Percentiles rank a stretch among this genome's conserved stretches.
phyloP scores from a whole-genome alignment of 2,797 vertebrate genomes.

The Sebastes aleutianus region DNA sequence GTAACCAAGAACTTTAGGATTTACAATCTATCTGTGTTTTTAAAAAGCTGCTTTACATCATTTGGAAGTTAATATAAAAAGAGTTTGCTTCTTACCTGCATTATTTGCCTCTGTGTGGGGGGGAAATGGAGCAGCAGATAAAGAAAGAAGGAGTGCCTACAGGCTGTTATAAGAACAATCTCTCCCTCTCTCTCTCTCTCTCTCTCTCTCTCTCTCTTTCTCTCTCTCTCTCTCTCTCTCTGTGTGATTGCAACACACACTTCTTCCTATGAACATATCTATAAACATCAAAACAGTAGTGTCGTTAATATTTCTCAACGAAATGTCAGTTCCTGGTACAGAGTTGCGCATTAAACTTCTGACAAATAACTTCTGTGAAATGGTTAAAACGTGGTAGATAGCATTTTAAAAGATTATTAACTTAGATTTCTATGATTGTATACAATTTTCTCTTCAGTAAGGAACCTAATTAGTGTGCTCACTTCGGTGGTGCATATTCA shows the following conservation, averaged over 20 bases:
- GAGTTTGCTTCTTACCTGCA: slow-evolving; percentile 61
- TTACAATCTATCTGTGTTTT: neutral
- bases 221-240: slow-evolving; percentile 5
- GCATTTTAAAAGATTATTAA: neutral
- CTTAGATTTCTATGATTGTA: neutral
- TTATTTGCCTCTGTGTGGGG: slow-evolving; percentile 21
- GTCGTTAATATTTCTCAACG: neutral
- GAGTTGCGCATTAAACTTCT: too few species aligned
- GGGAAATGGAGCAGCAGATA: slow-evolving; percentile 33
- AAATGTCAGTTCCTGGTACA: neutral
- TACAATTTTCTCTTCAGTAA: neutral
- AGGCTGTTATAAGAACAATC: neutral
- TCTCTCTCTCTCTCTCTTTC: slow-evolving; percentile 5
- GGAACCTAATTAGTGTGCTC: neutral
- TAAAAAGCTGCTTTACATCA: neutral
- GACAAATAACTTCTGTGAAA: neutral
- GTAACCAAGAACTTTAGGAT: neutral
- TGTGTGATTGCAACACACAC: slow-evolving; percentile 7
- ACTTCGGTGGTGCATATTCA: neutral
- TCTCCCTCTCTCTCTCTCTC: slow-evolving; percentile 14
- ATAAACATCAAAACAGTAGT: neutral
- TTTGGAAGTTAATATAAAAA: neutral
- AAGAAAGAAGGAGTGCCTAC: slow-evolving; percentile 52
- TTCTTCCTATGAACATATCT: slow-evolving; percentile 26
- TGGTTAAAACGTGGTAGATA: neutral